Evolutionary conservation across 1,140 invertebrate genomes (phyloP).

Genomic region (Neodiprion lecontei): DNA sequence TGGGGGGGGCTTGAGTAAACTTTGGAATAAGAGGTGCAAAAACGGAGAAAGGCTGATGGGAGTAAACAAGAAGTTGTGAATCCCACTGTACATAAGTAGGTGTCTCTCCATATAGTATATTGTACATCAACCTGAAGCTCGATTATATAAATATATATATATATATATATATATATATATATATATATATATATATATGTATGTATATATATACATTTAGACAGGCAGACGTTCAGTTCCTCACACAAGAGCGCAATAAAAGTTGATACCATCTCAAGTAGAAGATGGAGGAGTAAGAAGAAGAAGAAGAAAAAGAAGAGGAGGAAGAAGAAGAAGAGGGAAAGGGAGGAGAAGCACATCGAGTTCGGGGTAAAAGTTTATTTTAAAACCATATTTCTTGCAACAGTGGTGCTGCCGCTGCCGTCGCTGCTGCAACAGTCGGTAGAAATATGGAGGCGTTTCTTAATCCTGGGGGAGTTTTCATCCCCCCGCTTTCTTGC

Average conservation of each 20-base stretch:
- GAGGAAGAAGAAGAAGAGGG: too few relatives aligned
- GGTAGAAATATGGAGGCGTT: not conserved
- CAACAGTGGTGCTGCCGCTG: not conserved
- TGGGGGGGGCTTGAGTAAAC: not conserved
- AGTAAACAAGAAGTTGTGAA: not conserved
- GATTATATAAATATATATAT: too few relatives aligned
- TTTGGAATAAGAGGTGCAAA: not conserved
- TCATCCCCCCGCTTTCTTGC: not conserved
- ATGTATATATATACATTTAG: too few relatives aligned
- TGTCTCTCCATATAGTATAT: too few relatives aligned
- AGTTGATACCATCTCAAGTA: not conserved
- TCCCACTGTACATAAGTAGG: not conserved
- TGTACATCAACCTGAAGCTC: too few relatives aligned
- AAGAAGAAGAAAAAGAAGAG: too few relatives aligned
- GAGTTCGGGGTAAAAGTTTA: not conserved
- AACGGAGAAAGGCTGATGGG: not conserved
- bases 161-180: too few relatives aligned
- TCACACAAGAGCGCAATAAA: not conserved
- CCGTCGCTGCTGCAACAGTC: not conserved
- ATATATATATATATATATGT: too few relatives aligned
- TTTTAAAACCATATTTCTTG: slow-evolving; percentile 4
- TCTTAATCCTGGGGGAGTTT: not conserved
- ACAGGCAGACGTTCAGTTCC: too few relatives aligned
- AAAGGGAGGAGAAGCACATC: not conserved
- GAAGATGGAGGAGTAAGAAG: too few relatives aligned